phyloP scores from a whole-genome alignment of 2,797 vertebrate species.

The Anableps anableps region DNA sequence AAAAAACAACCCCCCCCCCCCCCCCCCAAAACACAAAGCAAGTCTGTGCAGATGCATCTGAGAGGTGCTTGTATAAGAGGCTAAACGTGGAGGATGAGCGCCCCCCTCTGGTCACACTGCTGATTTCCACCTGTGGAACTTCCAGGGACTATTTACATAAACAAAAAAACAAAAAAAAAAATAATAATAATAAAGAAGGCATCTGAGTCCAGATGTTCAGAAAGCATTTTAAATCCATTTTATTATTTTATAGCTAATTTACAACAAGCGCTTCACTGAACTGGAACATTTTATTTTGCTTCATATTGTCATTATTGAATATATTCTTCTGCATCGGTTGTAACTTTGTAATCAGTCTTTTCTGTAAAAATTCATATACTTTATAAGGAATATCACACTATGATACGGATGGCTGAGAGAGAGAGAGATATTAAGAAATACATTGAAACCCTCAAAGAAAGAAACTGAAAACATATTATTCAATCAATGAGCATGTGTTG shows the following conservation, averaged over 20 bases:
- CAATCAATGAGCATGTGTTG: slow-evolving; percentile 74
- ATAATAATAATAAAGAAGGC: slow-evolving; percentile 48
- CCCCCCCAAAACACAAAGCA: slow-evolving; percentile 28
- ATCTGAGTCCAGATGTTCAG: slow-evolving; percentile 67
- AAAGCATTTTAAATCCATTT: slow-evolving; percentile 84
- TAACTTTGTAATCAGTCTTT: slow-evolving; percentile 81
- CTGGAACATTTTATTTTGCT: slow-evolving; percentile 86
- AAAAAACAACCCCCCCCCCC: slow-evolving; percentile 29
- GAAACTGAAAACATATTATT: slow-evolving; percentile 80
- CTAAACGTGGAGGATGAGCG: slow-evolving; percentile 49
- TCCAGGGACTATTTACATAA: slow-evolving; percentile 1
- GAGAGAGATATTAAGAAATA: slow-evolving; percentile 82
- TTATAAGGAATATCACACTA: slow-evolving; percentile 85
- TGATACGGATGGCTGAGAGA: slow-evolving; percentile 83
- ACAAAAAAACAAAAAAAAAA: slow-evolving; percentile 16
- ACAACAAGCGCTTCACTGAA: slow-evolving; percentile 90
- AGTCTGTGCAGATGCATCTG: slow-evolving; percentile 48
- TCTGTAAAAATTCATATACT: slow-evolving; percentile 86
- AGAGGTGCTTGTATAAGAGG: slow-evolving; percentile 41
- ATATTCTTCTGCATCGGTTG: slow-evolving; percentile 84
- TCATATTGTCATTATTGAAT: slow-evolving; percentile 84
- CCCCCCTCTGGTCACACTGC: slow-evolving; percentile 57
- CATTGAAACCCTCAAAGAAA: slow-evolving; percentile 79
- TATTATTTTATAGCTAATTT: slow-evolving; percentile 89
- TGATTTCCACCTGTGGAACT: slow-evolving; percentile 28